Evolutionary conservation across 2,888 invertebrate species (phyloP).

Genomic region (Epistrophella euchroma): DNA sequence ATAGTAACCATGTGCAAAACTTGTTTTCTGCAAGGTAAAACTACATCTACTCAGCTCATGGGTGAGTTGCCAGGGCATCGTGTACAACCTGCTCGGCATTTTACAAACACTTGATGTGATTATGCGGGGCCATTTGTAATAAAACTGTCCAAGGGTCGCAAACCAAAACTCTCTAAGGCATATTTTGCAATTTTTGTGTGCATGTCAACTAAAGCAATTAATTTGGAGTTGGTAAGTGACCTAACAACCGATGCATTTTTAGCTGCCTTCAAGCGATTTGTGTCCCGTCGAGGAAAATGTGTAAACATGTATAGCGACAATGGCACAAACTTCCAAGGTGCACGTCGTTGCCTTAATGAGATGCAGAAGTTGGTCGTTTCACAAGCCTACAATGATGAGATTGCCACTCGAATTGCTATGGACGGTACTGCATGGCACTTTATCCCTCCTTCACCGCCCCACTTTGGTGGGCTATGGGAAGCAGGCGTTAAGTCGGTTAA

Average conservation of each 20-base stretch:
- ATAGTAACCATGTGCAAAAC: no score
- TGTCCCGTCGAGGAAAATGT: not conserved
- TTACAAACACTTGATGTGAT: no score
- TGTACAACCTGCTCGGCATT: no score
- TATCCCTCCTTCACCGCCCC: not conserved
- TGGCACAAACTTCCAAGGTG: not conserved
- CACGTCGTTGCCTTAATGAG: no score
- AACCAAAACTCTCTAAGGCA: no score
- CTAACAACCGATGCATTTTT: constrained; percentile 25
- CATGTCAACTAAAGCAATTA: constrained; percentile 14
- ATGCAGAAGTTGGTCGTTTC: not conserved
- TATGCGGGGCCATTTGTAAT: no score
- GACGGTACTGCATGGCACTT: not conserved
- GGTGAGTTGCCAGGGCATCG: no score
- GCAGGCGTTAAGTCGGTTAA: not conserved
- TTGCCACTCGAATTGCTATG: not conserved
- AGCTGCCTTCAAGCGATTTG: constrained; percentile 10
- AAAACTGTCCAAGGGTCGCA: no score
- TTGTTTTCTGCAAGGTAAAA: no score
- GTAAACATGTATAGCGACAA: constrained; percentile 3
- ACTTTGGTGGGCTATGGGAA: no score
- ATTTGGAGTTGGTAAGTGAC: constrained; percentile 37
- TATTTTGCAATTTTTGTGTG: no score
- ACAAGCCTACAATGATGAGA: not conserved
- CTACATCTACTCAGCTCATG: no score